Conservation (phyloP, 2,888 invertebrate species). For the Conops quadrifasciatus region DNA sequence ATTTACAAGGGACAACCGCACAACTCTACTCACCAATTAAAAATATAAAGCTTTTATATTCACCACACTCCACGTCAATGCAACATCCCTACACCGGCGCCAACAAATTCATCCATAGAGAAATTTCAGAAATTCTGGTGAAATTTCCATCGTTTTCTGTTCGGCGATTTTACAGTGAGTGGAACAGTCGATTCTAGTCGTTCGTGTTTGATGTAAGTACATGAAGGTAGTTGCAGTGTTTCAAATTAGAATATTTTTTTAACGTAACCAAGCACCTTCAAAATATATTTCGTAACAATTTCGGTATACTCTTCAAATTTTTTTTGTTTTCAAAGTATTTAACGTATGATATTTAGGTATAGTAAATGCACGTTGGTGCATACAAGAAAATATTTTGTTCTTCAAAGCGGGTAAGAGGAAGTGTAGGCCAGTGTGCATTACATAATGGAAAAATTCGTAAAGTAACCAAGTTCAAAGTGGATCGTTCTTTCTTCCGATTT, state of each 20-base stretch:
- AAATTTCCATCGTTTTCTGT: neutral
- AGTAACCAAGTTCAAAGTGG: slow-evolving; percentile 11
- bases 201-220: slow-evolving; percentile 61
- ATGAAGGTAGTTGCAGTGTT: neutral
- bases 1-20: too few species aligned
- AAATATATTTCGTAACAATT: slow-evolving; percentile 23
- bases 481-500: neutral
- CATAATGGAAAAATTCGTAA: slow-evolving; percentile 26
- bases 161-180: too few species aligned
- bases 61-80: too few species aligned
- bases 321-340: slow-evolving; percentile 5
- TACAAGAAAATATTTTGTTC: too few species aligned
- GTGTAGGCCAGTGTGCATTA: slow-evolving; percentile 17
- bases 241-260: slow-evolving; percentile 6
- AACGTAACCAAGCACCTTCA: neutral
- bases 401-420: too few species aligned
- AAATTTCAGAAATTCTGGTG: too few species aligned
- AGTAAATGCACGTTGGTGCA: too few species aligned
- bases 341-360: neutral
- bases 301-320: neutral
- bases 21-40: too few species aligned
- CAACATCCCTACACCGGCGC: too few species aligned
- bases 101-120: too few species aligned
- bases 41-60: too few species aligned
- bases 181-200: slow-evolving; percentile 44